Conservation (phyloP, 92 coral and sea anemone genomes). For the Epizoanthus fatuus region DNA sequence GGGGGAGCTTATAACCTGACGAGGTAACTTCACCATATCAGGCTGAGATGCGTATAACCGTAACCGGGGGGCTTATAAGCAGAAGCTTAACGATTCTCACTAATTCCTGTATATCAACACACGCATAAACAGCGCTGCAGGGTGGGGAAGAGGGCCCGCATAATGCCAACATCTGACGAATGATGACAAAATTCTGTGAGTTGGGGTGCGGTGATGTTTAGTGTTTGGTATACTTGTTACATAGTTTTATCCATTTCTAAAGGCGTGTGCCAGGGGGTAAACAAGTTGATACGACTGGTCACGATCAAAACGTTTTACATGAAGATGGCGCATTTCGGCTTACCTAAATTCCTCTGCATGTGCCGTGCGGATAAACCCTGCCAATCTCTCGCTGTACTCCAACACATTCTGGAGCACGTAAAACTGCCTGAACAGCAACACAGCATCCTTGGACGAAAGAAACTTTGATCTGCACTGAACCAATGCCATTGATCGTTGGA, state of each 20-base stretch:
- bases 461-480: conserved; percentile 55
- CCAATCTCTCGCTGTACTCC: conserved; percentile 81
- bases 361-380: conserved; percentile 74
- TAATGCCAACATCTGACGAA: no score
- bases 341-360: conserved; percentile 98
- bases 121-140: no score
- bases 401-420: conserved; percentile 87
- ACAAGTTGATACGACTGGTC: background rate
- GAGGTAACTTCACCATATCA: no score
- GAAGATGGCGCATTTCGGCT: background rate
- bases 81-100: no score
- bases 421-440: conserved; percentile 82
- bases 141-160: no score
- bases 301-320: no score
- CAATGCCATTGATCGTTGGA: conserved; percentile 78
- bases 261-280: background rate
- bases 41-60: no score
- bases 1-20: no score
- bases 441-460: conserved; percentile 87
- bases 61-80: no score
- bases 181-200: no score
- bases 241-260: background rate
- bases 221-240: background rate
- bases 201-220: no score
- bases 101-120: no score